Conservation (phyloP, 2,888 invertebrate genomes). For the Psylliodes chrysocephalus region DNA sequence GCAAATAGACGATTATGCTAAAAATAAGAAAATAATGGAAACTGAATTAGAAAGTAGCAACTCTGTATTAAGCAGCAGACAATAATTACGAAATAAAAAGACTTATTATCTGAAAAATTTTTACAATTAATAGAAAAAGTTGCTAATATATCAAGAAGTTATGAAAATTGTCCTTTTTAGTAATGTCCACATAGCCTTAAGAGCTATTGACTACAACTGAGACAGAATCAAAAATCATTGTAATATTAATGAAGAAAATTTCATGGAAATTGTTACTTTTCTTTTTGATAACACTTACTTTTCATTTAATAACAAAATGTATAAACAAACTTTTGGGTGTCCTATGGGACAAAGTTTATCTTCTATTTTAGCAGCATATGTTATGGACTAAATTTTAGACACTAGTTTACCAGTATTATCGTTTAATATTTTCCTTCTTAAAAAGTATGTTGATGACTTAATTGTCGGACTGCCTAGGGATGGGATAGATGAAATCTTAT, state of each 20-base stretch:
- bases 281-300: not conserved
- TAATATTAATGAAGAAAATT: not conserved
- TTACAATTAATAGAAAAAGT: no score
- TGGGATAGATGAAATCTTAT: not conserved
- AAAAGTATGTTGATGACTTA: not conserved
- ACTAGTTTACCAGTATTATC: not conserved
- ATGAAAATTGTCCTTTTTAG: no score
- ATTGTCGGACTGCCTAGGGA: not conserved
- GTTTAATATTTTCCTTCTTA: not conserved
- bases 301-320: no score
- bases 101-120: no score
- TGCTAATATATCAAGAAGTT: no score
- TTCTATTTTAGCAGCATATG: not conserved
- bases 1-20: no score
- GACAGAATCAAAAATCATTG: not conserved
- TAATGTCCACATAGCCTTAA: not conserved
- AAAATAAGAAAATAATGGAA: no score
- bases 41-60: no score
- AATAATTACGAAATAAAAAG: no score
- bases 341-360: no score
- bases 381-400: not conserved
- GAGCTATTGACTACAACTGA: not conserved
- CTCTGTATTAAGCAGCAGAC: no score
- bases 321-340: slow-evolving; percentile 1
- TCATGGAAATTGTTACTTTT: not conserved